Evolutionary conservation across 2,888 invertebrate genomes (phyloP).

Genomic region (Acleris sparsana): DNA sequence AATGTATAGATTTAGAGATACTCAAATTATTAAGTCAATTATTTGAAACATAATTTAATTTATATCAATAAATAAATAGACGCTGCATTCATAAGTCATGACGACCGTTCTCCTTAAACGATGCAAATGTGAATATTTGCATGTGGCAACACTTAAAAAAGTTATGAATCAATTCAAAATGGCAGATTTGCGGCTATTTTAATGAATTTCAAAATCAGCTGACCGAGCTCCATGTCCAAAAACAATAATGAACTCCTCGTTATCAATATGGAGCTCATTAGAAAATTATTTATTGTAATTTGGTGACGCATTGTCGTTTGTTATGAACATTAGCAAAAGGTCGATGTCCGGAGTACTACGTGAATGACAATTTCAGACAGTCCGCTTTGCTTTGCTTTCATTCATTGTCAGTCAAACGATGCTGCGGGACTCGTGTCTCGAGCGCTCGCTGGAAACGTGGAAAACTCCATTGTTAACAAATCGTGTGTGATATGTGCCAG

Average conservation of each 20-base stretch:
- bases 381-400: conserved; percentile 30
- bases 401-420: conserved; percentile 34
- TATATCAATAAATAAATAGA: background rate
- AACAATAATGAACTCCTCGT: conserved; percentile 15
- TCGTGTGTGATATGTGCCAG: conserved; percentile 33
- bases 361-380: conserved; percentile 33
- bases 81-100: too few species aligned
- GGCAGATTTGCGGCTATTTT: conserved; percentile 36
- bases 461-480: conserved; percentile 33
- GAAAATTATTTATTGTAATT: conserved; percentile 1
- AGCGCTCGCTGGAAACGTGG: conserved; percentile 26
- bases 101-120: conserved; percentile 5
- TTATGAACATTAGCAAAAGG: conserved; percentile 29
- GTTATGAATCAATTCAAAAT: conserved; percentile 35
- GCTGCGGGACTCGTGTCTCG: conserved; percentile 14
- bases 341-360: conserved; percentile 33
- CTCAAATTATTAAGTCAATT: too few species aligned
- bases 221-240: conserved; percentile 12
- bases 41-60: too few species aligned
- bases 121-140: background rate
- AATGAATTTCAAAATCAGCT: conserved; percentile 36
- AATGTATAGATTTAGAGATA: too few species aligned
- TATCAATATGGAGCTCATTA: background rate
- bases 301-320: conserved; percentile 17
- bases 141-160: conserved; percentile 24